A percentile compares a stretch with the other conserved stretches of the same genome.
Evolutionary conservation across 2,113 vertebrate species (phyloP).

Genomic region (Platysteira castanea): DNA sequence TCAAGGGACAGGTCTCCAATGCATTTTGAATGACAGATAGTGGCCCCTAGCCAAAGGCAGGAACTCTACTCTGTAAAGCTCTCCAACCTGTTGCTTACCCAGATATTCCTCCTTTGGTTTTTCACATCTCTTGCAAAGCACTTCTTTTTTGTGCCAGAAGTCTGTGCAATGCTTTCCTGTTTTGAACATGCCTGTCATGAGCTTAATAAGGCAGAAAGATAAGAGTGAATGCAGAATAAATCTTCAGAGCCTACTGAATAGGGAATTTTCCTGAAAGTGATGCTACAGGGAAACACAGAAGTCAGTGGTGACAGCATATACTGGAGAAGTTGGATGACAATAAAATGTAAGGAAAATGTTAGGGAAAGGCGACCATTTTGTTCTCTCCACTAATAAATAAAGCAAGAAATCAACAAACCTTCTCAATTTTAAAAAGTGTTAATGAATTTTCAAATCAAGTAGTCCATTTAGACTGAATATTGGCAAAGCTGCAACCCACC

Average conservation of each 20-base stretch:
- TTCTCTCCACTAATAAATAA: background rate
- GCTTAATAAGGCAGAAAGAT: background rate
- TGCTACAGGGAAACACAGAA: background rate
- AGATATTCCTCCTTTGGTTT: background rate
- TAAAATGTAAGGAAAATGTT: background rate
- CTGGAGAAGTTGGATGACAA: background rate
- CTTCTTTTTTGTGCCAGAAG: background rate
- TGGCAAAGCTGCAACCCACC: background rate
- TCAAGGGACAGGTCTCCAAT: background rate
- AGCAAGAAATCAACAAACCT: background rate
- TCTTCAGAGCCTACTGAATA: background rate
- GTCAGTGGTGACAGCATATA: background rate
- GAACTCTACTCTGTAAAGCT: background rate
- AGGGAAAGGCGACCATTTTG: background rate
- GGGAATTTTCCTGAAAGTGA: background rate
- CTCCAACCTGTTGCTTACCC: background rate
- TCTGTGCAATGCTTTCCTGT: background rate
- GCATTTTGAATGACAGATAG: background rate
- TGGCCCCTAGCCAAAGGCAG: background rate
- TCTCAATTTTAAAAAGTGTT: background rate
- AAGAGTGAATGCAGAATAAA: background rate
- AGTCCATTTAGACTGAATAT: background rate
- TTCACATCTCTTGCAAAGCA: background rate
- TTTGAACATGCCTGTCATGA: background rate
- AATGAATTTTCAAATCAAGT: background rate